phyloP scores from a whole-genome alignment of 2,113 vertebrate genomes.

The Mellivora capensis region DNA sequence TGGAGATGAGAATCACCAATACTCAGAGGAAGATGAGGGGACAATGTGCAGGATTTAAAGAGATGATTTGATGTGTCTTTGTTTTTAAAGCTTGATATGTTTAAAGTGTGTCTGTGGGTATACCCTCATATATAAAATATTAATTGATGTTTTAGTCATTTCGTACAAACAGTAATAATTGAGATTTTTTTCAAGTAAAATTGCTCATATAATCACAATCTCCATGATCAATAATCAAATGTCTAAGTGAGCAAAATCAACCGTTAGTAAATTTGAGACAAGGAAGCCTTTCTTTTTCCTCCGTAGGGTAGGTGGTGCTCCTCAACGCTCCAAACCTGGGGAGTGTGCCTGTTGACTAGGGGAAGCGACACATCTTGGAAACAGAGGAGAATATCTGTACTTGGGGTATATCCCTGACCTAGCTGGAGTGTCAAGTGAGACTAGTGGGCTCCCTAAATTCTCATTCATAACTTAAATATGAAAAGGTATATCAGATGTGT shows the following conservation, averaged over 20 bases:
- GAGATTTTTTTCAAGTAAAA: background rate
- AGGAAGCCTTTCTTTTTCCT: background rate
- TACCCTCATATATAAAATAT: background rate
- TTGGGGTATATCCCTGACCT: background rate
- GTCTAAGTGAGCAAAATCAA: background rate
- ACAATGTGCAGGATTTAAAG: background rate
- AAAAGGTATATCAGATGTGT: background rate
- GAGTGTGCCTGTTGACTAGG: background rate
- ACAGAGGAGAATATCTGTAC: background rate
- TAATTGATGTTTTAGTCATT: background rate
- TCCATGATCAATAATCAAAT: background rate
- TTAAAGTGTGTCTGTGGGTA: background rate
- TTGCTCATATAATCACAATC: background rate
- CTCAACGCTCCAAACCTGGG: background rate
- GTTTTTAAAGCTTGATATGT: background rate
- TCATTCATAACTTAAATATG: background rate
- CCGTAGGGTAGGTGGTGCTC: fast-evolving
- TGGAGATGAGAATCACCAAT: background rate
- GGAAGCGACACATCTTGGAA: background rate
- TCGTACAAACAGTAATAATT: background rate
- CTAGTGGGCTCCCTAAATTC: background rate
- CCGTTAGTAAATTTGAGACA: background rate
- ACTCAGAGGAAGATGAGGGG: background rate
- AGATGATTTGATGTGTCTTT: background rate
- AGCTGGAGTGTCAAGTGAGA: background rate